phyloP scores from a whole-genome alignment of 2,113 vertebrate genomes.

The Drymodes brunneopygia region DNA sequence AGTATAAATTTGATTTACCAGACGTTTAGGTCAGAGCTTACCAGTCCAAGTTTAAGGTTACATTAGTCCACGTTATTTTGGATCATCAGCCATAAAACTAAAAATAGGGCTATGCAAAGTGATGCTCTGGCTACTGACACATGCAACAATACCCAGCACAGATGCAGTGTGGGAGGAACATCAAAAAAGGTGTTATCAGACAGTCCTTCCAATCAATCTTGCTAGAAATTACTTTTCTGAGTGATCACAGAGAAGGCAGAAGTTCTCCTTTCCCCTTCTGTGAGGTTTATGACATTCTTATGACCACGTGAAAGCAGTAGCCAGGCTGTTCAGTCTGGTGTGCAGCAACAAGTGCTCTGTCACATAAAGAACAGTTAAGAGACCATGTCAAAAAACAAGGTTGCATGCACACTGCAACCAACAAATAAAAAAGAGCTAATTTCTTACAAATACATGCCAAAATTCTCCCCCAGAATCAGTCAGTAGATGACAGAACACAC shows the following conservation, averaged over 20 bases:
- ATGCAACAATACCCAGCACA: not conserved
- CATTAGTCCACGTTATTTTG: not conserved
- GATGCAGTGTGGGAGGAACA: not conserved
- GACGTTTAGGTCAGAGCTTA: not conserved
- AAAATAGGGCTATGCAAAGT: not conserved
- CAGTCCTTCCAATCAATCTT: not conserved
- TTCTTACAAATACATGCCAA: not conserved
- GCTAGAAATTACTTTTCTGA: not conserved
- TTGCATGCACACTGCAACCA: not conserved
- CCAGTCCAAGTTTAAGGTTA: not conserved
- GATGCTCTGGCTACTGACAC: not conserved
- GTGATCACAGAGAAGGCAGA: not conserved
- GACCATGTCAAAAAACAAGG: not conserved
- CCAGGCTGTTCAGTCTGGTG: not conserved
- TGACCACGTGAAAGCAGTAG: fast-evolving
- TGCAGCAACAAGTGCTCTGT: not conserved
- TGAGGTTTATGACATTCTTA: not conserved
- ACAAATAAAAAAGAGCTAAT: not conserved
- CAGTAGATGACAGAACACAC: not conserved
- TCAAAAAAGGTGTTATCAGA: not conserved
- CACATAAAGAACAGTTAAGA: not conserved
- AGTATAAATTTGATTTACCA: not conserved
- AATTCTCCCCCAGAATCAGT: not conserved
- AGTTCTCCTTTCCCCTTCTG: not conserved
- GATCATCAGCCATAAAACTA: not conserved